Evolutionary conservation across 1,140 invertebrate species (phyloP).

Genomic region (Homarus americanus): DNA sequence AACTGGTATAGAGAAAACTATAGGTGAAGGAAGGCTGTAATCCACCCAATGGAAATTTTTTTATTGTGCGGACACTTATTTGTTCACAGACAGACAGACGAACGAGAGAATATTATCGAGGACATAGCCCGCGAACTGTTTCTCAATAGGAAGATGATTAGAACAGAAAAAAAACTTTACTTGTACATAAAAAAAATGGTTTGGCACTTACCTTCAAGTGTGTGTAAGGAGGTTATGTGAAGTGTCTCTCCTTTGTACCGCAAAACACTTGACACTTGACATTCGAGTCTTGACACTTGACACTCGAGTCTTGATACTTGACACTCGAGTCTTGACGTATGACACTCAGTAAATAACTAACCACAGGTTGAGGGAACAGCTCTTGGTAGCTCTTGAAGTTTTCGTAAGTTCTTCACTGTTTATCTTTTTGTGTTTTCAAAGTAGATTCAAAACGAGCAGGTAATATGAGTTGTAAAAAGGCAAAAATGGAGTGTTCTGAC

Average conservation of each 20-base stretch:
- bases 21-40: no score
- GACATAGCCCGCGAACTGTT: no score
- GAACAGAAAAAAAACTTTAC: no score
- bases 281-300: neutral
- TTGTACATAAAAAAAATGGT: no score
- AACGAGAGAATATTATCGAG: no score
- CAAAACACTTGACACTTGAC: neutral
- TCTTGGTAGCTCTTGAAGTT: neutral
- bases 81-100: no score
- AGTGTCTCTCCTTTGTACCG: no score
- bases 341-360: neutral
- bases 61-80: no score
- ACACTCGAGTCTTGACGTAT: neutral
- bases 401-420: neutral
- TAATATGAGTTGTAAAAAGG: neutral
- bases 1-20: no score
- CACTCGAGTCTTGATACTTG: neutral
- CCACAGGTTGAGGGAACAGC: neutral
- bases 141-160: no score
- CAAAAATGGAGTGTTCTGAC: conserved; percentile 15
- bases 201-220: conserved; percentile 5
- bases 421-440: conserved; percentile 4
- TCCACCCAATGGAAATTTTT: no score
- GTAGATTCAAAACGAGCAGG: conserved; percentile 17
- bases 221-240: no score